These are phyloP conservation scores for Urocitellus parryii DNA, from an alignment of 2,113 vertebrate species.

Conservation along the genomic window DNA sequence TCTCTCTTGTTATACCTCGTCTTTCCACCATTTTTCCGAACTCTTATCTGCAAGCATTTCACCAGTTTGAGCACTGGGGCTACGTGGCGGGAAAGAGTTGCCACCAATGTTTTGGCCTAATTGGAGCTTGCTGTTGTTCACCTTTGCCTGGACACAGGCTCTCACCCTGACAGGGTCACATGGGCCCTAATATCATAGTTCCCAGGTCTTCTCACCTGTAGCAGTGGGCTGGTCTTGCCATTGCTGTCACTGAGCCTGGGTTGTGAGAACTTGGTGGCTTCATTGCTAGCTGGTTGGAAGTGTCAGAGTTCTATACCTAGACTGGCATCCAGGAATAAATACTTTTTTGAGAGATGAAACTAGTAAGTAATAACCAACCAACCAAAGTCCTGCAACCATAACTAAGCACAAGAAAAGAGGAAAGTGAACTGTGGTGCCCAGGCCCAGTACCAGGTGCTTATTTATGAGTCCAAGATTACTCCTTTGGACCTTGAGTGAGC, in stretches of 20 bases:
- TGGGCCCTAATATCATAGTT: not conserved
- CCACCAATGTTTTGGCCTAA: fast-evolving
- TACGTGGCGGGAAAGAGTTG: not conserved
- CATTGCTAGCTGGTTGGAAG: not conserved
- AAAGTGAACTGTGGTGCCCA: fast-evolving
- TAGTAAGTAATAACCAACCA: not conserved
- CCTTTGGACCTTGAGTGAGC: not conserved
- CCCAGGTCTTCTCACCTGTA: not conserved
- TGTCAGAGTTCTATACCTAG: not conserved
- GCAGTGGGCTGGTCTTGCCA: not conserved
- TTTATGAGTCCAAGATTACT: not conserved
- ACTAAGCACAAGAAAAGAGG: not conserved
- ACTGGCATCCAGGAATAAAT: not conserved
- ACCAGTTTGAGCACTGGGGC: not conserved
- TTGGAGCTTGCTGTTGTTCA: not conserved
- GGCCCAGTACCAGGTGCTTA: not conserved
- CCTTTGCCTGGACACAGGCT: not conserved
- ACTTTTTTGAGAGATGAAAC: not conserved
- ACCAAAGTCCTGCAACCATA: no score
- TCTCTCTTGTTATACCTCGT: not conserved
- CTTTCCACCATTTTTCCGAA: not conserved
- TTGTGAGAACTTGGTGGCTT: not conserved
- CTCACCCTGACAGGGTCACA: not conserved
- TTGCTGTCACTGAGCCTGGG: not conserved
- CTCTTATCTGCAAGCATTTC: not conserved